Conservation (phyloP, 2,113 vertebrate genomes). For the Channa argus region DNA sequence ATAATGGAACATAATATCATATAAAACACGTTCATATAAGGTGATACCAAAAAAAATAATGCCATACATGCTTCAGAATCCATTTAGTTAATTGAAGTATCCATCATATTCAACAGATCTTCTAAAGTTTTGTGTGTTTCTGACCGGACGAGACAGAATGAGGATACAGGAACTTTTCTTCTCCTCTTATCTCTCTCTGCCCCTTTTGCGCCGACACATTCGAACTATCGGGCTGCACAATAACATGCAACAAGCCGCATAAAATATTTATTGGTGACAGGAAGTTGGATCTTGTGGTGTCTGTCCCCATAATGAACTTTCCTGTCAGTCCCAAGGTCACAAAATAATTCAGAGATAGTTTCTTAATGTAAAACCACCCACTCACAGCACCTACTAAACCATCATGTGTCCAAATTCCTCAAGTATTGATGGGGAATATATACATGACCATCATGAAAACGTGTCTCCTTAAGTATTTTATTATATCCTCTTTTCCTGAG, state of each 20-base stretch:
- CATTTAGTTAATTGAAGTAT: background rate
- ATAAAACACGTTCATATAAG: no score
- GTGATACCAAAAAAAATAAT: no score
- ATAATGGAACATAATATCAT: no score
- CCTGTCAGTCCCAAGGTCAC: slow-evolving; percentile 5
- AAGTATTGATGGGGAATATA: no score
- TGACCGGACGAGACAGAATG: background rate
- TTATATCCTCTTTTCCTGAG: no score
- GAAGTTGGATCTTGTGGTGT: background rate
- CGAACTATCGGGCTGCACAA: slow-evolving; percentile 1
- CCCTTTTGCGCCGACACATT: slow-evolving; percentile 2
- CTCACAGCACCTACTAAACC: no score
- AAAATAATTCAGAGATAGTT: background rate
- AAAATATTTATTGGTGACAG: slow-evolving; percentile 31
- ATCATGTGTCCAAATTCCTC: no score
- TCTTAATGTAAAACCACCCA: no score
- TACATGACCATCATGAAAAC: no score
- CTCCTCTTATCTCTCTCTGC: background rate
- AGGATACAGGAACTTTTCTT: background rate
- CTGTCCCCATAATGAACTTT: slow-evolving; percentile 6
- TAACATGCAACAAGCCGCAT: slow-evolving; percentile 8
- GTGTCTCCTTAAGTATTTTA: no score
- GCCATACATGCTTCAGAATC: no score
- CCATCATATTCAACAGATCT: background rate
- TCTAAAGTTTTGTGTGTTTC: background rate